A percentile compares a stretch with the other conserved stretches of the same genome.
These are phyloP conservation scores for Lymantria dispar DNA, from an alignment of 2,888 invertebrate genomes.

Conservation along the genomic window DNA sequence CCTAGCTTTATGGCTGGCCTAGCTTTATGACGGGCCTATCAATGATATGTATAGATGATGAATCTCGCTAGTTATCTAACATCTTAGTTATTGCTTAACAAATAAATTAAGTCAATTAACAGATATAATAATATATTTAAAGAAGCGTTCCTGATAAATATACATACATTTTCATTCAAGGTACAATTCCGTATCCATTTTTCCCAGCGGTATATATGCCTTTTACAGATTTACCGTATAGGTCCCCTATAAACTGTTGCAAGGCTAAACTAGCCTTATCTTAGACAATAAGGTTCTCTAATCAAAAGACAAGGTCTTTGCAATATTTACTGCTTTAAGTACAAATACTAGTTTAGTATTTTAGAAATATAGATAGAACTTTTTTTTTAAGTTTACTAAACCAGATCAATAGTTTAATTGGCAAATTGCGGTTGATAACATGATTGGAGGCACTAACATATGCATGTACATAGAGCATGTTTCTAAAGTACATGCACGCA, in stretches of 20 bases:
- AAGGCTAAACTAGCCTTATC: slow-evolving; percentile 29
- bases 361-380: background rate
- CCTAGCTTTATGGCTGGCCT: too few relatives aligned
- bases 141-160: background rate
- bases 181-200: slow-evolving; percentile 1
- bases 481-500: too few relatives aligned
- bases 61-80: too few relatives aligned
- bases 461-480: too few relatives aligned
- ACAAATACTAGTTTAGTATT: background rate
- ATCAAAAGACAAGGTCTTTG: slow-evolving; percentile 20
- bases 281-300: slow-evolving; percentile 26
- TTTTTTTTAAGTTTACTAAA: too few relatives aligned
- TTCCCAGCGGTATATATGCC: slow-evolving; percentile 4
- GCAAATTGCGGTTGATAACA: too few relatives aligned
- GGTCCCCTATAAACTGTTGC: slow-evolving; percentile 20
- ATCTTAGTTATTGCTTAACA: too few relatives aligned
- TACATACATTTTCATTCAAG: background rate
- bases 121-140: background rate
- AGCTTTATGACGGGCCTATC: too few relatives aligned
- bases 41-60: too few relatives aligned
- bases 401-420: too few relatives aligned
- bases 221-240: slow-evolving; percentile 12
- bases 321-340: background rate
- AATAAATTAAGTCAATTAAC: background rate
- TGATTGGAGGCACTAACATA: too few relatives aligned